Base-by-base conservation (phyloP, 2,888 invertebrate genomes). In the Melinopterus prodromus region DNA sequence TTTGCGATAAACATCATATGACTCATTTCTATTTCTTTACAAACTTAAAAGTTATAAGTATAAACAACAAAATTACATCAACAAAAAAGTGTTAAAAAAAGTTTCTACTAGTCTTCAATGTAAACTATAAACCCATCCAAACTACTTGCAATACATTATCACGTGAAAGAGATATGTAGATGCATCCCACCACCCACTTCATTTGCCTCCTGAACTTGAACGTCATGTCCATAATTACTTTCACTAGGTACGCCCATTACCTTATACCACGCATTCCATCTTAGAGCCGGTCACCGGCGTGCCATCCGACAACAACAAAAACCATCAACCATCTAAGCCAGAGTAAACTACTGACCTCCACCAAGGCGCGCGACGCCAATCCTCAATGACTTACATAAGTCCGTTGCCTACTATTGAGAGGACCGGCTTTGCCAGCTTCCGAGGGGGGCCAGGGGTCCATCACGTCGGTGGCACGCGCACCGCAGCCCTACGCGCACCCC, bases 401-500 rank as follows among this genome's bases (percentile, higher is more conserved):
- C 36, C n/a, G 74, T 53, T 53, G 53, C 53, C 53, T 53, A 53
- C 53, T 53, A 53, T 26, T 53, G 53, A 53, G 53, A 53, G 53
- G 76, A 16, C 16, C 71, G 80, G 76, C 76, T 76, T 78, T 76
- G 76, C 26, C 78, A 76, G 78, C 80, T 78, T 80, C 78, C 78
- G 71, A 76, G 71, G 76, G 76, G 71, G 74, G 36, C 80, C 78
- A 76, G 80, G 77, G 74, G 76, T 70, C 86, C 87, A 26, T 83
- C 87, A 87, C 88, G 88, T 88, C 87, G 80, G 83, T 84, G 90
- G 89, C 90, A 89, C 89, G 90, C 89, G 88, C 87, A 85, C 88
- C 87, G 86, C 86, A 86, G 87, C 89, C 87, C 87, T 86, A 84
- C 87, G 87, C 87, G 86, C 87, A 85, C 86, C 84, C 84, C 85